phyloP scores from a whole-genome alignment of 2,113 vertebrate genomes.

The Xiphias gladius region DNA sequence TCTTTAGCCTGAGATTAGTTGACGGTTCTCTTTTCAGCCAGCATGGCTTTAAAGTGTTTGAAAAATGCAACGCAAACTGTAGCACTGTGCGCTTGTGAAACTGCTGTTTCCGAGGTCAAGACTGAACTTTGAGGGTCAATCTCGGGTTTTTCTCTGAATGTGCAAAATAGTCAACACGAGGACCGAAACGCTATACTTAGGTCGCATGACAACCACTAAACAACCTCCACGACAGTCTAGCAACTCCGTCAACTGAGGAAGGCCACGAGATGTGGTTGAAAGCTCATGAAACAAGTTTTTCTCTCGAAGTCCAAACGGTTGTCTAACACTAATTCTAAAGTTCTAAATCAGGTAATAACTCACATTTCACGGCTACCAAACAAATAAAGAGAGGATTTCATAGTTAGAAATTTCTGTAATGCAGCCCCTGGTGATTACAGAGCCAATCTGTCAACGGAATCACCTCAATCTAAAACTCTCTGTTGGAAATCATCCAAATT shows the following conservation, averaged over 20 bases:
- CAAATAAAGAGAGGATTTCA: conserved; percentile 67
- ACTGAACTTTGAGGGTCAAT: too few relatives aligned
- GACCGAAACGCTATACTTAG: not conserved
- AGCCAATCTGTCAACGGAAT: conserved; percentile 70
- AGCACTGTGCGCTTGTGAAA: too few relatives aligned
- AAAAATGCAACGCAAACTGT: too few relatives aligned
- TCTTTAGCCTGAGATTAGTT: too few relatives aligned
- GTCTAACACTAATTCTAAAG: conserved; percentile 37
- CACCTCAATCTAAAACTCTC: conserved; percentile 61
- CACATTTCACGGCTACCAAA: conserved; percentile 53
- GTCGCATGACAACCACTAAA: not conserved
- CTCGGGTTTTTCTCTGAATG: too few relatives aligned
- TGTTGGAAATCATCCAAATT: conserved; percentile 55
- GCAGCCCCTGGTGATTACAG: conserved; percentile 67
- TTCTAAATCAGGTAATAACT: conserved; percentile 51
- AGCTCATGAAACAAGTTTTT: not conserved
- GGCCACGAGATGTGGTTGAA: not conserved
- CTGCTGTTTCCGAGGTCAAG: not conserved
- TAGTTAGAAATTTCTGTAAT: conserved; percentile 48
- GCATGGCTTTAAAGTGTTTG: too few relatives aligned
- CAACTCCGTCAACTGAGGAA: not conserved
- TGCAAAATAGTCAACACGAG: too few relatives aligned
- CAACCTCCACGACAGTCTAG: too few relatives aligned
- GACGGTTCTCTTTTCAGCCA: too few relatives aligned
- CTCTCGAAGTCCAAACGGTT: conserved; percentile 13